Conservation (phyloP, 2,113 vertebrate genomes). For the Prunella himalayana region DNA sequence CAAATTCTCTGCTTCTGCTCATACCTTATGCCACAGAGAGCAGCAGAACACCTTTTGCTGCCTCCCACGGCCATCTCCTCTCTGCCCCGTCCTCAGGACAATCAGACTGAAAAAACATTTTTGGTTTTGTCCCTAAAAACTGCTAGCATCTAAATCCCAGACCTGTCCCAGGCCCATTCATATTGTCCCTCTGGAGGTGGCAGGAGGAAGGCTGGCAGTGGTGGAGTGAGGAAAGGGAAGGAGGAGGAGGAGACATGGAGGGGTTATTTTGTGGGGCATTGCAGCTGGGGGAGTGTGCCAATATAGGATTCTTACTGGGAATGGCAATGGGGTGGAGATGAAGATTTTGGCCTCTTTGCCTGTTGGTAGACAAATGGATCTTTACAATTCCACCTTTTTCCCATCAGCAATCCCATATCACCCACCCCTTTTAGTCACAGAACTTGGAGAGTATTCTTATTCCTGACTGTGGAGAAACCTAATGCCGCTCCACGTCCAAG, state of each 20-base stretch:
- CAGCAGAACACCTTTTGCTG: neutral
- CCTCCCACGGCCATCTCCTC: neutral
- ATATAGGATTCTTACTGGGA: slow-evolving; percentile 45
- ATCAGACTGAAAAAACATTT: neutral
- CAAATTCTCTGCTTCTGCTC: neutral
- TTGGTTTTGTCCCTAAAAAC: neutral
- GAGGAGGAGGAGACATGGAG: neutral
- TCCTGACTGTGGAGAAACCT: neutral
- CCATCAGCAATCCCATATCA: neutral
- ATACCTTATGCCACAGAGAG: neutral
- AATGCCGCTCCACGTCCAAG: neutral
- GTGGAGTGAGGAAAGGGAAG: neutral
- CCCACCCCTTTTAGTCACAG: neutral
- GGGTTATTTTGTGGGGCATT: neutral
- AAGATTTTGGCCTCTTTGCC: neutral
- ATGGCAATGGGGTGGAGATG: neutral
- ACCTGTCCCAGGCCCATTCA: neutral
- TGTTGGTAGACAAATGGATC: neutral
- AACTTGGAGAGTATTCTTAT: neutral
- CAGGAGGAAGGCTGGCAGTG: neutral
- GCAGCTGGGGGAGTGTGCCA: neutral
- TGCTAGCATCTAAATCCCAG: neutral
- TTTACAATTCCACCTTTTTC: neutral
- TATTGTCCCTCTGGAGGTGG: neutral
- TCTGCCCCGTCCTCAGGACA: neutral